Base-by-base conservation (phyloP, 2,888 invertebrate genomes). In the Trichopoda pennipes region DNA sequence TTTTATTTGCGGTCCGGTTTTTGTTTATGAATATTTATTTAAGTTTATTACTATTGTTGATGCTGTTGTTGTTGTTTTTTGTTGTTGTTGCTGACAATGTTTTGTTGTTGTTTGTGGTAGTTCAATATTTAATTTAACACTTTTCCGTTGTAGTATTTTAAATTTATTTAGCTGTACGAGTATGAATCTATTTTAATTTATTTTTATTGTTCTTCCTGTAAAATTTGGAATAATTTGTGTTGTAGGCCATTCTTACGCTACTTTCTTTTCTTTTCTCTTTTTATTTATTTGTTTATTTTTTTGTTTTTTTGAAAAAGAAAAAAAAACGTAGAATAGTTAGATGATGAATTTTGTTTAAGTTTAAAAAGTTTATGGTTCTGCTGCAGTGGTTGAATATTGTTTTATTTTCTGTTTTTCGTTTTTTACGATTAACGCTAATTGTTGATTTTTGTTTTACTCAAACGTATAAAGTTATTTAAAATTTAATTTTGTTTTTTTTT, bases 381-480 rank as follows among this genome's bases (percentile, higher is more conserved):
- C 66, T 78, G 74, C 60, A 76, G 32, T 68, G 68, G 73, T 56
- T 74, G 73, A 49, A 28, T 73, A 60, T 68, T 66, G 68, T 61
- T 74, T 66, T 58, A 44, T 66, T 72, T 58, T 73, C 38, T 32
- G 32, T 66, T 58, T 72, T 79, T 61, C n/a, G 17, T 58, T 63
- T 12, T 81, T 81, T 72, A 76, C 66, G 79, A 78, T 82, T 82
- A 82, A 82, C 75, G 79, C 82, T 82, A 82, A 82, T 82, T 79
- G 79, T 82, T 82, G 82, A 79, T 82, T 82, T 82, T 82, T 82
- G 82, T 82, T 82, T 82, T 82, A 79, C 82, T 88, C 87, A 88
- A 88, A 88, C 89, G 84, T 84, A 84, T 85, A 85, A 85, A 85
- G 85, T 74, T 85, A 85, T 85, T 85, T 85, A 85, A 86, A 86